Evolutionary conservation across 2,888 invertebrate species (phyloP), one percentile per base, ranked within the genome.

Genomic region (Drosophila ustulata): DNA sequence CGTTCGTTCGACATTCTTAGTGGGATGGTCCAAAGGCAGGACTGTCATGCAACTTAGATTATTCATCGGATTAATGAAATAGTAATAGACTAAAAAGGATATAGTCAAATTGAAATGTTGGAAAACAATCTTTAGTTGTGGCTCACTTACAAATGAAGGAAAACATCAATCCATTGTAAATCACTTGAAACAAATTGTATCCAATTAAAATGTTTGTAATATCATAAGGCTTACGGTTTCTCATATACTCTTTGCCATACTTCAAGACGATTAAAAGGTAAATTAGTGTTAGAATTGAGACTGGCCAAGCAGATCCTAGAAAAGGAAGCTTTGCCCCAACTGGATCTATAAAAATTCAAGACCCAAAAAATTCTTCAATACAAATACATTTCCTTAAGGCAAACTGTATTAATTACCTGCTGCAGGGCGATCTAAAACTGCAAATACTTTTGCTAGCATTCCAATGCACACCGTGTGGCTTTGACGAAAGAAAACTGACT

Each of bases 1-100:
- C 0, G 25, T 1, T 1, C 63, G 55, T 41, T 67, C 66, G 1
- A 13, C 6, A 23, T 32, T 4, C 45, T 67, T 67, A 3, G 30
- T 0, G 1, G 39, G 63, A 63, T 23, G 25, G 32, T 62, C 32
- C 8, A 66, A 3, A 0, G 62, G 50, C 0, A 55, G 43, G 0
- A 34, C 43, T 6, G 11, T 5, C 47, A 66, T 34, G 49, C 66
- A 66, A 3, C 41, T 3, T 0, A 61, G 7, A 6, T 53, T 26
- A 11, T 66, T 53, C 0, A 13, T 2, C 2, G 8, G 39, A 1
- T n/a, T 18, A 9, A 52, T 25, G 23, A 39, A 32, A 1, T 59
- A 18, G 5, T 32, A 11, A 32, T 66, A 41, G 8, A 66, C 65
- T 66, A 26, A 9, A 4, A 9, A 25, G 18, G 13, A 26, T 30